phyloP scores from a whole-genome alignment of 1,140 invertebrate species.

The Ostrea edulis region DNA sequence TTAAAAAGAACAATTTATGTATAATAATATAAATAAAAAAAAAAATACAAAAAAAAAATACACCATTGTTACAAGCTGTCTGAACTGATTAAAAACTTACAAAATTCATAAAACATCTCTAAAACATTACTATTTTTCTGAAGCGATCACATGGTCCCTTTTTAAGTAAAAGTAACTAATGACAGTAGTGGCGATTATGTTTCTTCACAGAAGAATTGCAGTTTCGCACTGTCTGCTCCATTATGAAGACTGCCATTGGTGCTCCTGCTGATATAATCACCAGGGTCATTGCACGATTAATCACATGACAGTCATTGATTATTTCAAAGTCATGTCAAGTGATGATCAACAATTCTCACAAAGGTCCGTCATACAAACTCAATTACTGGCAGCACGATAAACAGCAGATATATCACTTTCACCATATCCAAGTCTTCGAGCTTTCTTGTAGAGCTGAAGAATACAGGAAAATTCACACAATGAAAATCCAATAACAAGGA shows the following conservation, averaged over 20 bases:
- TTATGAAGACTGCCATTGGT: constrained; percentile 12
- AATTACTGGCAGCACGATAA: constrained; percentile 82
- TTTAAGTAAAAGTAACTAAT: background rate
- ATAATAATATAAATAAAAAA: background rate
- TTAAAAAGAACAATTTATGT: background rate
- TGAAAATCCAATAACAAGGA: background rate
- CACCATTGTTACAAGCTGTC: background rate
- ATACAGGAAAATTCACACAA: constrained; percentile 41
- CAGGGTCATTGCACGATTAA: constrained; percentile 3
- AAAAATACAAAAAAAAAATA: background rate
- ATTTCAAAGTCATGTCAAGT: background rate
- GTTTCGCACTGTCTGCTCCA: background rate
- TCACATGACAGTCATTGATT: background rate
- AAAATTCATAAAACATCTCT: background rate
- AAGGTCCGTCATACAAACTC: background rate
- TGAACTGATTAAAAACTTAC: background rate
- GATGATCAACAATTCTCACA: background rate
- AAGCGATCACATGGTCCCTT: background rate
- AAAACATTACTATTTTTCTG: constrained; percentile 2
- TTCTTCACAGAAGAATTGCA: constrained; percentile 21
- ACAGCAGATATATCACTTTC: constrained; percentile 95
- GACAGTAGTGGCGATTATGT: constrained; percentile 1
- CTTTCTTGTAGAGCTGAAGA: constrained; percentile 91
- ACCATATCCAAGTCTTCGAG: constrained; percentile 93
- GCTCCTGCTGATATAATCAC: constrained; percentile 3